Percentiles rank a stretch among this genome's conserved stretches.
Evolutionary conservation across 2,113 vertebrate species (phyloP).

Genomic region (Telmatochromis sp.): DNA sequence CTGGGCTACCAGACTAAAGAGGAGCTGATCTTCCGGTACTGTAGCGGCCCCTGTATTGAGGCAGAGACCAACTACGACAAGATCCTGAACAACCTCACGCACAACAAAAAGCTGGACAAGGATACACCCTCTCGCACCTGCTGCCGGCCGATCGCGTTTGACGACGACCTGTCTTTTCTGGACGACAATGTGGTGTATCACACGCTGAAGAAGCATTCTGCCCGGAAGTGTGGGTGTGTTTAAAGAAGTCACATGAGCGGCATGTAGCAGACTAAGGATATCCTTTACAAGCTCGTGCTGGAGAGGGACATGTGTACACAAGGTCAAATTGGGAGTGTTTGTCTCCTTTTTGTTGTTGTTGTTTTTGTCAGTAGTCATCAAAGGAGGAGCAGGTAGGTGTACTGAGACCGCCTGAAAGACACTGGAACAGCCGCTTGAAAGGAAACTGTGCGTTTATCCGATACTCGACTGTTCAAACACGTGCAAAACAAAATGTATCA

Average conservation of each 20-base stretch:
- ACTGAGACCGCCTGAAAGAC: not conserved
- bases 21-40: conserved; percentile 94
- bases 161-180: conserved; percentile 94
- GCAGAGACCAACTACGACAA: conserved; percentile 94
- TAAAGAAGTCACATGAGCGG: conserved; percentile 59
- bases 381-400: not conserved
- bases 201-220: conserved; percentile 95
- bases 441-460: not conserved
- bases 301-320: not conserved
- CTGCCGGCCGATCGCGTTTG: conserved; percentile 90
- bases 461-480: not conserved
- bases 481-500: not conserved
- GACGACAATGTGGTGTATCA: conserved; percentile 94
- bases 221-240: conserved; percentile 90
- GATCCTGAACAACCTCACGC: conserved; percentile 95
- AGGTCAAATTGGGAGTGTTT: not conserved
- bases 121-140: conserved; percentile 86
- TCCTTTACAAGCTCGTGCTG: not conserved
- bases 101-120: conserved; percentile 87
- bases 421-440: not conserved
- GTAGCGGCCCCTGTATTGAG: conserved; percentile 89
- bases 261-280: not conserved
- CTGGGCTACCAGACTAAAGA: conserved; percentile 96
- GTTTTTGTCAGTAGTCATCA: not conserved
- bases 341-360: not conserved